Evolutionary conservation across 2,888 invertebrate species (phyloP), one percentile per base, ranked within the genome.

Genomic region (Gastracanthus pulcherrimus): DNA sequence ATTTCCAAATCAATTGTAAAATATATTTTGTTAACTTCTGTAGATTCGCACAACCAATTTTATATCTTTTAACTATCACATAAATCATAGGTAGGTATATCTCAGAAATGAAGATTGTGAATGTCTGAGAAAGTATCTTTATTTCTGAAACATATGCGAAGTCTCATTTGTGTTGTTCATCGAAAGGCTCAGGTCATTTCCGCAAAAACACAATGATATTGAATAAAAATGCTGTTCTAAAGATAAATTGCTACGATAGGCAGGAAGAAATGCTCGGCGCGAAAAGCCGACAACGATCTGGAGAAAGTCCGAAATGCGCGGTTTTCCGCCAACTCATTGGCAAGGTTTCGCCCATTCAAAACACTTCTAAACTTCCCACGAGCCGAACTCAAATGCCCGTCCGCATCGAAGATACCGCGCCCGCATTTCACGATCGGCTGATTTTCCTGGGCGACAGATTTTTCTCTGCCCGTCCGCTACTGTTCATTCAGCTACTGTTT

Each of bases 351-450:
- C 1, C 67, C 45, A 38, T 51, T 60, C 19, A 48, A 36, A 81
- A 29, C 2, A 29, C 9, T 13, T 26, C 3, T 7, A 71, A 41
- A 76, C 82, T 86, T 86, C 84, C 85, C 85, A 86, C 84, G 85
- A 83, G 69, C 7, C 41, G 51, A 62, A 62, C 79, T 51, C 64
- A 82, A 82, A 83, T 82, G 80, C 69, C 16, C 70, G 6, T 19
- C 9, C 3, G 13, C 26, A 6, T 11, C n/a, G 34, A 29, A 64
- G 9, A 64, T 19, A 4, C 6, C 29, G 13, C 38, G 41, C 4
- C 64, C 55, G 64, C 76, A 80, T 80, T 85, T 84, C 75, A 85
- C 85, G 83, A 85, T 82, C 84, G 83, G 83, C 19, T 80, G 83
- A 84, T 80, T 85, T 84, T 82, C 80, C 51, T 60, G 70, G 58